Conservation (phyloP, 1,140 invertebrate genomes). For the Diuraphis noxia region DNA sequence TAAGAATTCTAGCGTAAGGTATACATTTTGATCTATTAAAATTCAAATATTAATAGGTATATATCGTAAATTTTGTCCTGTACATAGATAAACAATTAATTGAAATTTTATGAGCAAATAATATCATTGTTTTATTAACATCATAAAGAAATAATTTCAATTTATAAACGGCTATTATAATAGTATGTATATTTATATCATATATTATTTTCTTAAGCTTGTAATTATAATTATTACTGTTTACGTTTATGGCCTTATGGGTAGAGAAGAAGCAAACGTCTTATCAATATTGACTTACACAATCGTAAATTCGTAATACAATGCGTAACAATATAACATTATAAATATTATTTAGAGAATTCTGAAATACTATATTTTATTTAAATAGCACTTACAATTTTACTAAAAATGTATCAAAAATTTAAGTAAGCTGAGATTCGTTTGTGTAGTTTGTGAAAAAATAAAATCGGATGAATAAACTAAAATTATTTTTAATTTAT, state of each 20-base stretch:
- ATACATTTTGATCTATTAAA: not conserved
- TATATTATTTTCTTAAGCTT: not conserved
- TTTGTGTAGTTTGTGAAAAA: not conserved
- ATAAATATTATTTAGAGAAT: not conserved
- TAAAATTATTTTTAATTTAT: not conserved
- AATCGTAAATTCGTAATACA: not conserved
- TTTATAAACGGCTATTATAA: not conserved
- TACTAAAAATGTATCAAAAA: not conserved
- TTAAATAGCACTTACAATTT: not conserved
- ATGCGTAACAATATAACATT: not conserved
- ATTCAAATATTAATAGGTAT: not conserved
- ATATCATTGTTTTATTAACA: not conserved
- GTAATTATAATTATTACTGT: no score
- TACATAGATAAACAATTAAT: not conserved
- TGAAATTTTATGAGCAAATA: not conserved
- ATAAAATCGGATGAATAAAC: not conserved
- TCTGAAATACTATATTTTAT: not conserved
- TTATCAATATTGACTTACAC: not conserved
- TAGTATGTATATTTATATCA: not conserved
- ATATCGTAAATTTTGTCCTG: not conserved
- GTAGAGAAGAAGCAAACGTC: not conserved
- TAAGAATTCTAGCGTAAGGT: not conserved
- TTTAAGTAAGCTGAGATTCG: not conserved
- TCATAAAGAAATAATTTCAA: not conserved
- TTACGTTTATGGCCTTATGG: not conserved